These are phyloP conservation scores for Fukomys damarensis DNA, from an alignment of 2,113 vertebrate species.

Conservation along the genomic window DNA sequence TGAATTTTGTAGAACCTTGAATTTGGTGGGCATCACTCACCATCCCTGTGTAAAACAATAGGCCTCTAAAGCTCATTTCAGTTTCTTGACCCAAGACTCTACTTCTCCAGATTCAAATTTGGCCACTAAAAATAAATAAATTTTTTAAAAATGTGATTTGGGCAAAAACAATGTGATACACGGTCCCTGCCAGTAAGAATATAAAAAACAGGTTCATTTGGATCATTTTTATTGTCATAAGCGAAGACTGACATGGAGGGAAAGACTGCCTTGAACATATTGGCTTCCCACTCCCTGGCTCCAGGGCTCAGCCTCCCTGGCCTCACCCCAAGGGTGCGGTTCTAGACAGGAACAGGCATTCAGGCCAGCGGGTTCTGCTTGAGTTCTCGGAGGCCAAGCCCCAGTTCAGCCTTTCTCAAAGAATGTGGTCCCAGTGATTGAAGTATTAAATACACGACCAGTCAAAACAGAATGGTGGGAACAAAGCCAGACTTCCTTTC, in stretches of 20 bases:
- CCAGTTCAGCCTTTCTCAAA: slow-evolving; percentile 33
- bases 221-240: slow-evolving; percentile 74
- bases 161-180: slow-evolving; percentile 63
- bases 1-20: slow-evolving; percentile 38
- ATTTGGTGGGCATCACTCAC: not conserved
- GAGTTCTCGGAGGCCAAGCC: slow-evolving; percentile 15
- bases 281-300: slow-evolving; percentile 36
- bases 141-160: slow-evolving; percentile 31
- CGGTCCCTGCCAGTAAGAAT: slow-evolving; percentile 64
- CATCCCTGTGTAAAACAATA: slow-evolving; percentile 1
- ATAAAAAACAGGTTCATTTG: slow-evolving; percentile 75
- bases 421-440: not conserved
- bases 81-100: slow-evolving; percentile 65
- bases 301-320: slow-evolving; percentile 49
- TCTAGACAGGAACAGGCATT: slow-evolving; percentile 47
- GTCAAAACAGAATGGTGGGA: slow-evolving; percentile 62
- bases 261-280: slow-evolving; percentile 67
- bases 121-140: slow-evolving; percentile 9
- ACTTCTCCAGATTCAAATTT: slow-evolving; percentile 65
- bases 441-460: slow-evolving; percentile 14
- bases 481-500: slow-evolving; percentile 51
- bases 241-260: slow-evolving; percentile 64
- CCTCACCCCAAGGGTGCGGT: slow-evolving; percentile 46
- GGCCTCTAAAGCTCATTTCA: not conserved
- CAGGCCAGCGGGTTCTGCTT: slow-evolving; percentile 48